Base-by-base conservation (phyloP, 2,113 vertebrate species). In the Asarcornis scutulata region DNA sequence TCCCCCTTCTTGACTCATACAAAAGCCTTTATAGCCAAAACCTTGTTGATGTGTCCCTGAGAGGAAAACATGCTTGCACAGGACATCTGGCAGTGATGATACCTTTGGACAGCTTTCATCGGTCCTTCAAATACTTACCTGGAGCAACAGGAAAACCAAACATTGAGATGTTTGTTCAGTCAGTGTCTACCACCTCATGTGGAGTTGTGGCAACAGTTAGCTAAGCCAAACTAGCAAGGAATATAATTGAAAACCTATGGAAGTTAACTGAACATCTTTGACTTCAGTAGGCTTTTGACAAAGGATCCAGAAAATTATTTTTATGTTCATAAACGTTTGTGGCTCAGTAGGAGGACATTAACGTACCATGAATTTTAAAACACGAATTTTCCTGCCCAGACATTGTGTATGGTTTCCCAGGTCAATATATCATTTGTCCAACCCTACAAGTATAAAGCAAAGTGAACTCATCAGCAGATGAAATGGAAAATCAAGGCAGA, bases 121-220 rank as follows among this genome's bases (percentile, higher is more conserved):
- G 13, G 1, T 20, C 10, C 17, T 67, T 42, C 27, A 77, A 71
- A 82, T 10, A 34, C 29, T 36, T 40, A 67, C 36, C n/a, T 67
- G 40, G 40, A 75, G 29, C 0, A 6, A 26, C 8, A 34, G 44
- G 36, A 60, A 75, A 89, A 8, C 6, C 52, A 71, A 21, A 6
- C 0, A 0, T 3, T 42, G 40, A 64, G 2, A 31, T 23, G 11
- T 48, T 86, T 81, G 26, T 53, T 83, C 8, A 7, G 6, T 25
- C 11, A 8, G 22, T n/a, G 20, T 73, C 75, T 64, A 17, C 25
- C 44, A 68, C 4, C 31, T 76, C 29, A n/a, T 5, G 1, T 7
- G 22, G 40, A 83, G 13, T 44, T 74, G 36, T 73, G 32, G 17
- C 36, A 71, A 77, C 3, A 53, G 44, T 31, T 74, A 55, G 34